Conservation (phyloP, 2,113 vertebrate species). For the Anolis carolinensis region DNA sequence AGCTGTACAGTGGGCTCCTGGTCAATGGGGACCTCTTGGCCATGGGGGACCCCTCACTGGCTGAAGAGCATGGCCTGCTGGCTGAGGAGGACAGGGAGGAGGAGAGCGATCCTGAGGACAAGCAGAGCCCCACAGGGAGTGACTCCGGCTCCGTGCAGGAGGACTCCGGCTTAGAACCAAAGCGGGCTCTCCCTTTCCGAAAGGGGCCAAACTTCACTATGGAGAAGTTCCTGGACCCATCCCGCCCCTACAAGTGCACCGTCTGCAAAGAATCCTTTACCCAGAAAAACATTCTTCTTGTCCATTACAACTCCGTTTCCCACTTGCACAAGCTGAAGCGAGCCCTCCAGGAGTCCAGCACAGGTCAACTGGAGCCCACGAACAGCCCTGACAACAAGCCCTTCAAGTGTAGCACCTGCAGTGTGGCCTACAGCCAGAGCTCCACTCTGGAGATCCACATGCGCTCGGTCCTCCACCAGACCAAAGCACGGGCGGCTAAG, state of each 20-base stretch:
- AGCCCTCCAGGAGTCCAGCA: conserved; percentile 96
- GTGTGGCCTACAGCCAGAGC: conserved; percentile 98
- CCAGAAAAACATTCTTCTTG: conserved; percentile 96
- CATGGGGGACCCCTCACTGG: conserved; percentile 88
- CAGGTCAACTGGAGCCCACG: conserved; percentile 93
- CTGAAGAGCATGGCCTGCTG: conserved; percentile 92
- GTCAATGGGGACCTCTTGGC: conserved; percentile 96
- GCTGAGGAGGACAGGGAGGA: conserved; percentile 97
- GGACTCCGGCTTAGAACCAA: conserved; percentile 95
- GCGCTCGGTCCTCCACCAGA: conserved; percentile 98
- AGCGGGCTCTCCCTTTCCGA: conserved; percentile 94
- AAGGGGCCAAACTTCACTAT: conserved; percentile 99
- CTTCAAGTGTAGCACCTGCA: conserved; percentile 98
- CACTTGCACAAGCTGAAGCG: conserved; percentile 97
- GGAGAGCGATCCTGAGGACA: conserved; percentile 95
- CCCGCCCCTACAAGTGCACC: conserved; percentile 97
- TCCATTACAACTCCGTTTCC: conserved; percentile 99
- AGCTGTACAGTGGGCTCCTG: conserved; percentile 93
- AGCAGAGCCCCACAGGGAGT: conserved; percentile 95
- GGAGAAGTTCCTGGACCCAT: conserved; percentile 98
- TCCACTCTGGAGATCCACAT: conserved; percentile 98
- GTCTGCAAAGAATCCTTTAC: conserved; percentile 99
- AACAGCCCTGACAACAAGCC: conserved; percentile 98
- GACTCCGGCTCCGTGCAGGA: conserved; percentile 94
- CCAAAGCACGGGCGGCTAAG: conserved; percentile 96